Conservation (phyloP, 2,888 invertebrate species). For the Timema podura region DNA sequence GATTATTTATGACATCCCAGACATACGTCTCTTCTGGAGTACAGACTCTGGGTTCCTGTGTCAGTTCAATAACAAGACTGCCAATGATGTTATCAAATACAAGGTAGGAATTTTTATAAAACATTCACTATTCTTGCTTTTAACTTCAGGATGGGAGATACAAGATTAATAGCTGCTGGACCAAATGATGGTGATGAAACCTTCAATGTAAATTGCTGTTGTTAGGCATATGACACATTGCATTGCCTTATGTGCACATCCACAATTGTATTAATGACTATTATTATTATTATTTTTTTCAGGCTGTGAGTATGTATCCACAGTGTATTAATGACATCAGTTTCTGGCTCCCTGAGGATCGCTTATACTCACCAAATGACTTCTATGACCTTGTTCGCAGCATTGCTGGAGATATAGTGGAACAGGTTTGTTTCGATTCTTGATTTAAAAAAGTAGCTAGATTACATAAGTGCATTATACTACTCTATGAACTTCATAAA, state of each 20-base stretch:
- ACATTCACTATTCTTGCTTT: no score
- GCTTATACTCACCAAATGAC: conserved; percentile 69
- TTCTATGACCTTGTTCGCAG: conserved; percentile 89
- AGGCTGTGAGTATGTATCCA: conserved; percentile 78
- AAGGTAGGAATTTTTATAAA: conserved; percentile 50
- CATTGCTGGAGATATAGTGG: conserved; percentile 87
- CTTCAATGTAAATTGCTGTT: neutral
- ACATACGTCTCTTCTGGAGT: conserved; percentile 97
- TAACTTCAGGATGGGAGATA: no score
- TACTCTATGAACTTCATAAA: no score
- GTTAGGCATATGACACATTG: conserved; percentile 19
- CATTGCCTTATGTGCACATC: neutral
- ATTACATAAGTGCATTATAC: no score
- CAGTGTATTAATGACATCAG: conserved; percentile 89
- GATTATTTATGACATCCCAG: conserved; percentile 91
- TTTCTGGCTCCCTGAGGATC: conserved; percentile 84
- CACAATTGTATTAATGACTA: neutral
- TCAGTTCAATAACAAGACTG: conserved; percentile 77
- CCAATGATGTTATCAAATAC: conserved; percentile 64
- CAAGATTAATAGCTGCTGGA: no score
- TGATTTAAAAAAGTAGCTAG: no score
- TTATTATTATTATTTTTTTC: conserved; percentile 31
- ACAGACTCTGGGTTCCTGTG: conserved; percentile 83
- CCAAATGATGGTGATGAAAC: neutral
- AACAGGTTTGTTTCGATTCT: conserved; percentile 60